phyloP scores from a whole-genome alignment of 2,888 invertebrate species.

The Hirudinaria manillensis region DNA sequence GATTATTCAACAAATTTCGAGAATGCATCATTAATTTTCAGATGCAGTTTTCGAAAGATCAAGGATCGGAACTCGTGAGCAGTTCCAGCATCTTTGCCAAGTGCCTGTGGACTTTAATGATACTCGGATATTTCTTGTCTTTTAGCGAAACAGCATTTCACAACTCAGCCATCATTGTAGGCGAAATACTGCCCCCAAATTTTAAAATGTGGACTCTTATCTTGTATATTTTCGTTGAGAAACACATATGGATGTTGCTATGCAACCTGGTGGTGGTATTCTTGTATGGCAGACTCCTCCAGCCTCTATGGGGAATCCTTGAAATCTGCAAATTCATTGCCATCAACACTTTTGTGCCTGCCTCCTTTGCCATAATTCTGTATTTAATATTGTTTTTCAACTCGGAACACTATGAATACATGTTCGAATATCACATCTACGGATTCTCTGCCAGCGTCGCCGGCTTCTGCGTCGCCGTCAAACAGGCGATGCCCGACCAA shows the following conservation, averaged over 20 bases:
- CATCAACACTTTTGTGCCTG: slow-evolving; percentile 82
- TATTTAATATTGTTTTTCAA: slow-evolving; percentile 83
- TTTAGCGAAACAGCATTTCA: slow-evolving; percentile 68
- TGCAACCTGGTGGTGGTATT: slow-evolving; percentile 86
- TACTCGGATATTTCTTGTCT: slow-evolving; percentile 80
- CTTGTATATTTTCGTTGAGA: slow-evolving; percentile 62
- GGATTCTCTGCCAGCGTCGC: slow-evolving; percentile 83
- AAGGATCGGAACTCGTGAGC: neutral
- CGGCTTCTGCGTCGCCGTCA: slow-evolving; percentile 84
- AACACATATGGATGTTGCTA: slow-evolving; percentile 88
- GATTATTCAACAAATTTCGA: neutral
- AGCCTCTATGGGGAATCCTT: slow-evolving; percentile 85
- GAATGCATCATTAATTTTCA: neutral
- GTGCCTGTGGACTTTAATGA: slow-evolving; percentile 78
- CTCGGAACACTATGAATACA: slow-evolving; percentile 74
- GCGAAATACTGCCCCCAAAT: slow-evolving; percentile 74
- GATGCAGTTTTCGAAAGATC: slow-evolving; percentile 10
- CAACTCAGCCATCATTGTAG: slow-evolving; percentile 70
- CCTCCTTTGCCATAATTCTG: slow-evolving; percentile 77
- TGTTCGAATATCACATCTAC: slow-evolving; percentile 79
- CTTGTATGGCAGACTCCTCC: slow-evolving; percentile 86
- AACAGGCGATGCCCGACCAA: slow-evolving; percentile 95
- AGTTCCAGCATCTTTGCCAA: slow-evolving; percentile 90
- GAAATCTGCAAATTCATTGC: slow-evolving; percentile 91
- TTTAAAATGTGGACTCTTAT: slow-evolving; percentile 78